Base-by-base conservation (phyloP, 2,797 vertebrate species). In the Falco biarmicus region DNA sequence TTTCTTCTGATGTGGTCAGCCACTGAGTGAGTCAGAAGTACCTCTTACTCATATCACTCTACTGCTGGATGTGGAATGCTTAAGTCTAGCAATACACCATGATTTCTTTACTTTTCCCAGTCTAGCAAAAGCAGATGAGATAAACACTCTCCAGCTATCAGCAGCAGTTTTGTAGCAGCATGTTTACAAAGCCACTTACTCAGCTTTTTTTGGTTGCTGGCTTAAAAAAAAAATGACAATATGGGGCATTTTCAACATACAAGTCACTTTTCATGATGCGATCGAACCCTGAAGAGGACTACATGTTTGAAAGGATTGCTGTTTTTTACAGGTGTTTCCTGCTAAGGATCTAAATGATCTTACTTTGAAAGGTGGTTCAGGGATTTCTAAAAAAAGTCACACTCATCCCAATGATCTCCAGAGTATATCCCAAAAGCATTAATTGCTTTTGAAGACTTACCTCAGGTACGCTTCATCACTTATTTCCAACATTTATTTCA, bases 191-290 rank as follows among this genome's bases (percentile, higher is more conserved):
- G 41, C 53, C 1, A 51, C 18, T 60, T 65, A 43, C 12, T 83
- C 34, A 69, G 19, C 5, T 25, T 63, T 78, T 81, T 66, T 47
- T 39, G 18, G 25, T 7, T 70, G 32, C 15, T 51, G 17, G 14
- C 29, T 87, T 51, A 74, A 86, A 90, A 69, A 53, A 53, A 61
- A 32, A 73, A 65, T 16, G 19, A 39, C 28, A 53, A 60, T 1
- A 1, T 8, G 18, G 7, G 22, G 15, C 29, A 57, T 61, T 88
- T 71, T 92, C 48, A 88, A 69, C 20, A 84, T 8, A 14, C 6
- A 48, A 60, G 56, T 45, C 69, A 74, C 0, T 0, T 61, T 81
- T 37, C 50, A 28, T 0, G 0, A 75, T 13, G 15, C 12, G 32
- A 88, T 24, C 0, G 0, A 75, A 83, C 43, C 41, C 73, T 54